Evolutionary conservation across 2,888 invertebrate species (phyloP), one percentile per base, ranked within the genome.

Genomic region (Ecdyonurus torrentis): DNA sequence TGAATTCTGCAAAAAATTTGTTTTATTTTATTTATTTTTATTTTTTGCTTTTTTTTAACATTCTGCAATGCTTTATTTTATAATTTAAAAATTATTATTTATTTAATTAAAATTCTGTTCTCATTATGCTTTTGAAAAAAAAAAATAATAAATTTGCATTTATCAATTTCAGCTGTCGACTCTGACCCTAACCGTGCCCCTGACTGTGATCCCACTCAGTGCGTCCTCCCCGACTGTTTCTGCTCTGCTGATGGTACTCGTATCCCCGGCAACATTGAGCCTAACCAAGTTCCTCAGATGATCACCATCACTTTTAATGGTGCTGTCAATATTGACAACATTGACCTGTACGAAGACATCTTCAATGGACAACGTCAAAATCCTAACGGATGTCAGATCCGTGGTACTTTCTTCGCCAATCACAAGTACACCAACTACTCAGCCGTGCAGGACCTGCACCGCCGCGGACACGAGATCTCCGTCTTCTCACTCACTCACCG

Each of bases 391-490:
- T 93, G 93, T 73, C 85, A 87, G 72, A 86, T 92, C 72, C 85
- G 89, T 69, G 91, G 91, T 64, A 91, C 92, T 60, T 93, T 88
- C 84, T 93, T 93, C 74, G 89, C 90, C 0, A 91, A 90, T 1
- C 93, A 93, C 78, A 93, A 93, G 74, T 93, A 93, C 77, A 86
- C 87, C 66, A 93, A 93, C 76, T 93, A 93, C 73, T 90, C 91
- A 0, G 91, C 87, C 3, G 83, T 92, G 1, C 63, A 93, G 77
- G 92, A 93, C 72, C 78, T 93, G 66, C 91, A 92, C 74, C 82
- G 93, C 67, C 84, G 84, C 67, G 94, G 94, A 59, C 93, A 94
- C 72, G 94, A 94, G 78, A 93, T 94, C 72, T 83, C 89, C 0
- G 89, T 92, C 22, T 93, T 93, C 78, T 94, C 94, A 1, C 77